Evolutionary conservation across 35 echinoderm and acorn worm genomes (phyloP), one percentile per base, ranked within the genome.

Genomic region (Apostichopus californicus): DNA sequence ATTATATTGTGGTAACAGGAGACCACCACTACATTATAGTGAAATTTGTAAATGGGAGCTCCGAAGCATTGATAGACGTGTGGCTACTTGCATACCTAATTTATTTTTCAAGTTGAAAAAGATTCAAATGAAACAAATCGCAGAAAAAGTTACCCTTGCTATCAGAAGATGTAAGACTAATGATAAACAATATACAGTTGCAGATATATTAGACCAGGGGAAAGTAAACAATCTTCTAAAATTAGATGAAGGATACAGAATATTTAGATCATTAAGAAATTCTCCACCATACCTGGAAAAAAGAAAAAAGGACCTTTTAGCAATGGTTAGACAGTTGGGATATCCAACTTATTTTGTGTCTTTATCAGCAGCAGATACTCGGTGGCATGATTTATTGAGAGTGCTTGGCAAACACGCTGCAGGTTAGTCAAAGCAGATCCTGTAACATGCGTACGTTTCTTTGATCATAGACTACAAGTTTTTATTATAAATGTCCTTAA

Each of bases 91-190:
- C 24, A 55, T 92, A 63, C 90, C 90, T 10, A 83, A 92, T 54
- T 7, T 92, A 18, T 92, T 92, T 17, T 92, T 81, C 46, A 92
- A 92, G 59, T 61, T 92, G 54, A 92, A 92, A 70, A 92, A 92
- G 83, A 34, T 92, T 18, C 90, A 92, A 82, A 20, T 92, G 21
- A 81, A 83, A 57, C 78, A 92, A 56, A 82, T 92, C 14, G 22
- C 55, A 21, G 77, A 92, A 57, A 92, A 92, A 83, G 78, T 92
- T 6, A 57, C 77, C 54, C 5, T 90, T 90, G 88, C 90, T 13
- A 11, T 92, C 14, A 58, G 90, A 56, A 57, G 57, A 81, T 80
- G 57, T 66, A 92, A 92, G 82, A 78, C 90, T 22, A 92, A 82
- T 63, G 78, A 73, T 14, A 92, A 82, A 83, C 58, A 25, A 60